Base-by-base conservation (phyloP, 2,113 vertebrate species). In the Xiphias gladius region DNA sequence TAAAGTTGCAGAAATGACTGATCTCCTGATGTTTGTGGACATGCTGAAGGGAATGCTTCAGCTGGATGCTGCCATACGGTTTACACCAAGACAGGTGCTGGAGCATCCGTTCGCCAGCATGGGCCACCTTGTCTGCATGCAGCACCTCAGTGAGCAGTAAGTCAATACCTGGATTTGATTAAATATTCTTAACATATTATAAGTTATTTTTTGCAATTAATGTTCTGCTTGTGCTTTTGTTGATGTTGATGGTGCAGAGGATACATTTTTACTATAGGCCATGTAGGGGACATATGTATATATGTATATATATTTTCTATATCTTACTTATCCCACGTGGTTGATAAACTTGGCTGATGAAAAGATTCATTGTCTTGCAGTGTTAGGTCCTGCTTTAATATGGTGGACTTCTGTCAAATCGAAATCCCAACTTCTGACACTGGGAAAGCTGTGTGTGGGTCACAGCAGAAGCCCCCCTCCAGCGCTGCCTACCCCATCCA, bases 41-140 rank as follows among this genome's bases (percentile, higher is more conserved):
- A 7, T 76, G 52, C 14, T 76, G 0, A 35, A 61, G 17, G 4
- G 41, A 22, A 74, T 69, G 75, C 57, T 79, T 19, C 9, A 79
- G 4, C 43, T 75, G 0, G 43, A 83, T 64, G 57, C 57, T 1
- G 7, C 12, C 6, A n/a, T 2, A 0, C 20, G 26, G 9, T 6
- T 46, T 1, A 66, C 64, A 46, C 43, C 65, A 3, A 2, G 2
- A 30, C 46, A 73, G 10, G 22, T 69, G 39, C 48, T 86, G 76
- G 22, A 62, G 2, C 61, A 73, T 39, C 28, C 4, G 0, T 86
- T 79, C 41, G 55, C 26, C 55, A 69, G 5, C 28, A 41, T 62
- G 52, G 2, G 1, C 14, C 75, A 86, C 39, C 20, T 73, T 0
- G 14, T 2, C 1, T 13, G 2, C 43, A 55, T 68, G 22, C 20